Base-by-base conservation (phyloP, 1,140 invertebrate genomes). In the Asbolus verrucosus region DNA sequence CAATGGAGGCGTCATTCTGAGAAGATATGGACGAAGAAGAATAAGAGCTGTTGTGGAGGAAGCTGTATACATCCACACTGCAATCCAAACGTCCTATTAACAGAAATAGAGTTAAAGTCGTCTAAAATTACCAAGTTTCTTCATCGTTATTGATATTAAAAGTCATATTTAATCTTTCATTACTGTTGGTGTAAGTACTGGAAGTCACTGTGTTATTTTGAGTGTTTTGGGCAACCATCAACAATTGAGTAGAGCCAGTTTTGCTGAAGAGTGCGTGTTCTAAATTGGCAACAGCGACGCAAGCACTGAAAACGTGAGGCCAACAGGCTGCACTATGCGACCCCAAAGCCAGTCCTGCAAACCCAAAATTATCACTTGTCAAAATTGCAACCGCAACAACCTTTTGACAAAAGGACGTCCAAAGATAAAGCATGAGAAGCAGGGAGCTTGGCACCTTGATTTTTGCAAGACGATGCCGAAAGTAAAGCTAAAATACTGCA, bases 251-350 rank as follows among this genome's bases (percentile, higher is more conserved):
- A 1, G 85, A 86, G 0, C 86, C 81, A 8, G 85, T 86, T 75
- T 86, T 85, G 67, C 93, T 93, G 71, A 95, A 96, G 69, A 95
- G 89, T 1, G 90, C 90, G 79, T 95, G 93, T 77, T 97, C 95
- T 73, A 97, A 81, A 74, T 91, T 91, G n/a, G 92, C 90, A 18
- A 96, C 92, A 78, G 95, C 94, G n/a, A 94, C 86, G 77, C 94
- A 96, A 5, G 89, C 95, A 81, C 91, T 90, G 79, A 98, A 96
- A 65, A 98, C 92, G 80, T 96, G 94, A 27, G 91, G 90, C 96
- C 96, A 98, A 77, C 94, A 97, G 69, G 96, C 93, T 31, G 91
- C 87, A 18, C 94, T 92, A 77, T 96, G 94, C 69, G 93, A 95
- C 2, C 93, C 95, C 21, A 97, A 85, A 80, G 97, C 95, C 21